Base-by-base conservation (phyloP, 2,888 invertebrate genomes). In the Proisotoma minuta region DNA sequence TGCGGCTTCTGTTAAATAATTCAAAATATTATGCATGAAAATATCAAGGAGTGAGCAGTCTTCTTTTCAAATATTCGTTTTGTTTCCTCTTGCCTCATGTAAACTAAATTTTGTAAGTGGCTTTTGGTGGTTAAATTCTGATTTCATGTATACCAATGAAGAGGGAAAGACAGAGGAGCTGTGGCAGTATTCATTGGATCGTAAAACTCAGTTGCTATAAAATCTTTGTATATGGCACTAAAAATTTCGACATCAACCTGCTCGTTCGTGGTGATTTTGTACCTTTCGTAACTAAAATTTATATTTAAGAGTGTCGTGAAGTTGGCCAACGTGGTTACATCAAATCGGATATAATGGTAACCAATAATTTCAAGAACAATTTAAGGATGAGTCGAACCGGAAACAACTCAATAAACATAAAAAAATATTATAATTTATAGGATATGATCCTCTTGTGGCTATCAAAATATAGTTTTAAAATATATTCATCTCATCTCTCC, bases 161-260 rank as follows among this genome's bases (percentile, higher is more conserved):
- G 28, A 51, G n/a, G n/a, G n/a, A n/a, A n/a, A n/a, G n/a, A n/a
- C n/a, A 51, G 27, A 26, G 27, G n/a, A 26, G 3, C 51, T 23
- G 23, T 49, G 22, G 23, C 49, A 49, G 34, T 8, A 52, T 52
- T 52, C 52, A 52, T 54, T 54, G 53, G 53, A 24, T 34, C 53
- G 22, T 54, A 54, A 54, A 54, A 12, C 39, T 54, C 53, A 22
- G 2, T 23, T 5, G 39, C 39, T 2, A 39, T 54, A 54, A 54
- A 54, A 54, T 39, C 53, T 23, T 34, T 29, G n/a, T n/a, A n/a
- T n/a, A n/a, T 54, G 53, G 15, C 28, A 54, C n/a, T 54, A 54
- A 54, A 54, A 54, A 20, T 54, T 54, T 52, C 28, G 52, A 52
- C 52, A 34, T 34, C 39, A 29, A 20, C 53, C 3, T 20, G 5